Percentiles rank a stretch among this genome's conserved stretches.
Conservation (phyloP, 1,140 invertebrate species). For the Amphibalanus amphitrite region DNA sequence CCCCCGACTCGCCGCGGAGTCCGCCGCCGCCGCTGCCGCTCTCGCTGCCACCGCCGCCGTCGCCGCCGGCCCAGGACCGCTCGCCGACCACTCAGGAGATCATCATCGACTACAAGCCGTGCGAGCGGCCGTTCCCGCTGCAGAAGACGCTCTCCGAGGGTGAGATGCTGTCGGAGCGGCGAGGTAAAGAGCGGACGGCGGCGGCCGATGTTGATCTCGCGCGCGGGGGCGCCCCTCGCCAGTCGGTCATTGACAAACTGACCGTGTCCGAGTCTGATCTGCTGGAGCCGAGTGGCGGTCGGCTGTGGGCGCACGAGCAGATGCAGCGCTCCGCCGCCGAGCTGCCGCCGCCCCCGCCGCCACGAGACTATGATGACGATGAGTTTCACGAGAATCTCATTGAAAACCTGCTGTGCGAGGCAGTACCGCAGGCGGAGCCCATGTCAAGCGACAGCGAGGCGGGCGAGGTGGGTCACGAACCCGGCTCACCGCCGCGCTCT, state of each 20-base stretch:
- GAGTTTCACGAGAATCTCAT: conserved; percentile 61
- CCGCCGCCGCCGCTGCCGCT: too few species aligned
- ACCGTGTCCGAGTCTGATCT: conserved; percentile 13
- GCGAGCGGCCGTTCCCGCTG: conserved; percentile 41
- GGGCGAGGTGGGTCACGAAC: neutral
- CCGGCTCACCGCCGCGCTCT: conserved; percentile 5
- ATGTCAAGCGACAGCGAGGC: neutral
- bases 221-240: conserved; percentile 10
- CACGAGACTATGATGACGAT: conserved; percentile 25
- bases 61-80: conserved; percentile 15
- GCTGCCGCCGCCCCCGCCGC: conserved; percentile 21
- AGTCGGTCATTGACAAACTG: conserved; percentile 13
- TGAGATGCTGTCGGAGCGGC: conserved; percentile 49
- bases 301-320: neutral
- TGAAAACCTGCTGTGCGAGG: conserved; percentile 37
- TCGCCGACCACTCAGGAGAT: conserved; percentile 45
- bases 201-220: conserved; percentile 21
- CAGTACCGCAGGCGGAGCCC: neutral
- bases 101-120: conserved; percentile 67
- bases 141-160: conserved; percentile 63
- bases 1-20: neutral
- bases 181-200: conserved; percentile 19
- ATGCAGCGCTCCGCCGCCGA: neutral
- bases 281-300: conserved; percentile 7
- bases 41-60: too few species aligned